These are phyloP conservation scores for Trichogramma dendrolimi DNA, from an alignment of 2,888 invertebrate species.

Conservation along the genomic window DNA sequence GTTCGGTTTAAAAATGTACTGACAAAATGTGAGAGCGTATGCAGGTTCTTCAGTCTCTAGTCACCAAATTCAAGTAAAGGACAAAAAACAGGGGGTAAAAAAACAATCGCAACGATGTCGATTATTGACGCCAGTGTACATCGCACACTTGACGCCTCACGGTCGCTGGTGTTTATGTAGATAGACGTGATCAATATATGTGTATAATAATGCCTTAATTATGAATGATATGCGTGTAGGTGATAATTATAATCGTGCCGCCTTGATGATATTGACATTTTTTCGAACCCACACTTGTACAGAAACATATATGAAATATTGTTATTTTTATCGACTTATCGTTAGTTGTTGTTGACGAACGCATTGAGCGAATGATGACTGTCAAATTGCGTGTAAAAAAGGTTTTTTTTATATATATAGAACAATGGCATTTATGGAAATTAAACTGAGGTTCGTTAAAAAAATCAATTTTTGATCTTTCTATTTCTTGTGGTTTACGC, in stretches of 20 bases:
- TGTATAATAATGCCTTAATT: too few relatives aligned
- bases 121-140: slow-evolving; percentile 19
- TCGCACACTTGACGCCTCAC: slow-evolving; percentile 5
- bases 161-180: too few relatives aligned
- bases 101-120: neutral
- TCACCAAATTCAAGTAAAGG: too few relatives aligned
- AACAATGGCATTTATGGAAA: slow-evolving; percentile 28
- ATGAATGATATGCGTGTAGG: too few relatives aligned
- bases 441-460: slow-evolving; percentile 20
- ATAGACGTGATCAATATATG: too few relatives aligned
- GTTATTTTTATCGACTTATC: slow-evolving; percentile 11
- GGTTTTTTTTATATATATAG: slow-evolving; percentile 3
- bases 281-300: slow-evolving; percentile 18
- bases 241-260: slow-evolving; percentile 7
- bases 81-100: too few relatives aligned
- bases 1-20: too few relatives aligned
- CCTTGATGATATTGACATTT: slow-evolving; percentile 14
- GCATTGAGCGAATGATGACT: slow-evolving; percentile 9
- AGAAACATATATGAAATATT: slow-evolving; percentile 26
- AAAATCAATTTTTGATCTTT: too few relatives aligned
- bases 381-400: slow-evolving; percentile 9
- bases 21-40: too few relatives aligned
- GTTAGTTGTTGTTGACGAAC: slow-evolving; percentile 10
- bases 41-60: too few relatives aligned
- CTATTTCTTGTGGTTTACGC: too few relatives aligned